Base-by-base conservation (phyloP, 2,888 invertebrate species). In the Agrilus biguttatus region DNA sequence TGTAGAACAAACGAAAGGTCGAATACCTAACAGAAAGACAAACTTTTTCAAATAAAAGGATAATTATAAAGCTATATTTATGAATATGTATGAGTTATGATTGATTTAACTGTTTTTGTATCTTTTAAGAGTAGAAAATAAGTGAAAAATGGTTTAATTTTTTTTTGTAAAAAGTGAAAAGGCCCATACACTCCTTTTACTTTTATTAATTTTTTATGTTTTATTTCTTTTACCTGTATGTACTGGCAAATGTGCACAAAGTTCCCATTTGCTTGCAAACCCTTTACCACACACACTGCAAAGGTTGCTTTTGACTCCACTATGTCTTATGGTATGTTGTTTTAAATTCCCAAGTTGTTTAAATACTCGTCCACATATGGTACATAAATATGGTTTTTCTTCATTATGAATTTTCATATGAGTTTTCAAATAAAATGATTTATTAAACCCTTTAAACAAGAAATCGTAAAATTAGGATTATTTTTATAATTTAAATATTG, bases 331-430 rank as follows among this genome's bases (percentile, higher is more conserved):
- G 3, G 63, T 62, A 49, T 67, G 66, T 47, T 66, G 67, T 19
- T 66, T 53, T 41, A 68, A 53, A 51, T 68, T 69, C 38, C 68
- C 67, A 44, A 67, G 55, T 49, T 69, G 69, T 51, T 68, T 67
- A 50, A 69, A 69, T 19, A 67, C 67, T 51, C 68, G 68, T 2
- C 66, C 64, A 49, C 69, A 69, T 12, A 62, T 64, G 3, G 66
- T 62, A 50, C 68, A 69, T 19, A 67, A 52, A 52, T 66, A 69
- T 8, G 66, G 67, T 47, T 66, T 68, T 39, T 67, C 66, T 5
- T 66, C 67, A 46, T 64, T 68, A 47, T 69, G 69, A 2, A 66
- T 68, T 23, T 67, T 53, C 59, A 67, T 59, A 47, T 69, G 69
- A 49, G 68, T 68, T 51, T 66, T 67, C 39, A 69, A 53, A 49